Percentiles rank a stretch among this genome's conserved stretches.
Conservation (phyloP, 2,888 invertebrate species). For the Lasioglossum leucozonium region DNA sequence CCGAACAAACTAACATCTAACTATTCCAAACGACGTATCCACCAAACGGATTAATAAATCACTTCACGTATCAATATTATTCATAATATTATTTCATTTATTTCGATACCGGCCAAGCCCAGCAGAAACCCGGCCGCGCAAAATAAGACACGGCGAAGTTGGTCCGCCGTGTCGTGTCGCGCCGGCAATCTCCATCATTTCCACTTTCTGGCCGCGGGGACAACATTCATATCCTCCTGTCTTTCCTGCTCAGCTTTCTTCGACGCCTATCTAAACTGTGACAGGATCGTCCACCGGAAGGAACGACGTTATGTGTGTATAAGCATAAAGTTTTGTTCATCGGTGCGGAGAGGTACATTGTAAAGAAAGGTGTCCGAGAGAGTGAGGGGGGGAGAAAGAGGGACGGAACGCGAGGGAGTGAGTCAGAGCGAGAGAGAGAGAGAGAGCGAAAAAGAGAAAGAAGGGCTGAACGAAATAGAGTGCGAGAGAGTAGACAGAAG, state of each 20-base stretch:
- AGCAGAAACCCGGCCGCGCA: not conserved
- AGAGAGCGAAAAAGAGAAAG: not conserved
- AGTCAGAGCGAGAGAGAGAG: not conserved
- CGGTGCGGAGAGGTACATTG: constrained; percentile 51
- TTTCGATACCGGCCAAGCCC: not conserved
- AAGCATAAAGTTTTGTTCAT: constrained; percentile 48
- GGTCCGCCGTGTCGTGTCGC: no score
- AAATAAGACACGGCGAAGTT: not conserved
- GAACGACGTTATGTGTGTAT: constrained; percentile 52
- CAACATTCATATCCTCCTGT: not conserved
- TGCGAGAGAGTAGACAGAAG: not conserved
- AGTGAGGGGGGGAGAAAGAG: not conserved
- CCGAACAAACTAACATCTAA: no score
- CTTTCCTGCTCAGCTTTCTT: constrained; percentile 60
- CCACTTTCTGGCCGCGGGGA: constrained; percentile 4
- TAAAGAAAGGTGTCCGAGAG: constrained; percentile 46
- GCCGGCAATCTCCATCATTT: not conserved
- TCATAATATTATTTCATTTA: not conserved
- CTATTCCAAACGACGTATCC: not conserved
- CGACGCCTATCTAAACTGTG: constrained; percentile 64
- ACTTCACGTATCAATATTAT: no score
- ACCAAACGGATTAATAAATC: not conserved
- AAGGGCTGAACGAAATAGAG: not conserved
- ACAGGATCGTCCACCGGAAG: constrained; percentile 67
- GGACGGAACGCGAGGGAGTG: no score